Evolutionary conservation across 2,797 vertebrate genomes (phyloP), one percentile per base, ranked within the genome.

Genomic region (Muraenolepis orangiensis): DNA sequence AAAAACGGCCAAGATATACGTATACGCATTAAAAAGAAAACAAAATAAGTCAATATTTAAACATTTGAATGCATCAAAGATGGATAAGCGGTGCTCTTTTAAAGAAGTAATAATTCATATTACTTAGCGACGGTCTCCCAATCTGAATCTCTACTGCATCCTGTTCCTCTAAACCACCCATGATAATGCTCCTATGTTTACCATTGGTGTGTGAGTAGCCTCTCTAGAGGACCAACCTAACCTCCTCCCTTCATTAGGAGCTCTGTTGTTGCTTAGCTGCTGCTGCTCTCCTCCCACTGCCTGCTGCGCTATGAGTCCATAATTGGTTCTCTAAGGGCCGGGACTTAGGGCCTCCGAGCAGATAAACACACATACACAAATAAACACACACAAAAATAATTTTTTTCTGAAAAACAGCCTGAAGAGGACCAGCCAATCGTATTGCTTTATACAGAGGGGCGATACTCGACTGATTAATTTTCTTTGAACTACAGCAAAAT

Each of bases 171-270:
- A 30, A 14, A 10, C 64, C n/a, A n/a, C n/a, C 64, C 71, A 31
- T 75, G 80, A 66, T 66, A 66, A 66, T 30, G 26, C 26, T 76
- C 70, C 18, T 40, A 64, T 4, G 73, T 28, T 72, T 74, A 18
- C 67, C 36, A 34, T 71, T 69, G 72, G 32, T 81, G 61, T 78
- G 67, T 42, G 78, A 76, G 71, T 26, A 12, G 78, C 79, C 78
- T 75, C 82, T 84, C 78, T 46, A 14, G 80, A 73, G 81, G 42
- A 28, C 76, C 31, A 80, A 76, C 76, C 81, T 83, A 85, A 82
- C 82, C 82, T 81, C 71, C 76, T 76, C 83, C 85, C 77, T 79
- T 82, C 76, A 80, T 88, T 85, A 82, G 70, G 79, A 74, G 72
- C 78, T 73, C 36, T 8, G 16, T 70, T n/a, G n/a, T n/a, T n/a